These are phyloP conservation scores for Triops longicaudatus DNA, from an alignment of 1,140 invertebrate genomes.

Conservation along the genomic window DNA sequence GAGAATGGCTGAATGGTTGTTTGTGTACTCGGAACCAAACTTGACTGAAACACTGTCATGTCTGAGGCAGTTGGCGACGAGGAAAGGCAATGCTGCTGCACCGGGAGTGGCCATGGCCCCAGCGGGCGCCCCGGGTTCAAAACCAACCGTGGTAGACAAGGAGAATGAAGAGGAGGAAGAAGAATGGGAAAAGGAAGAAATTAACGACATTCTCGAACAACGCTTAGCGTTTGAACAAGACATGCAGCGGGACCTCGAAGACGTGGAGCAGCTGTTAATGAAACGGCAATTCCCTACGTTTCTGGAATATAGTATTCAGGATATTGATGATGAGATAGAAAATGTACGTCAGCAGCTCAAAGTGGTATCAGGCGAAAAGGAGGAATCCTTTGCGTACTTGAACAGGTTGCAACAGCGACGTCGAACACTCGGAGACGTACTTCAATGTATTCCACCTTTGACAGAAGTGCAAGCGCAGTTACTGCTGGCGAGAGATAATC, in stretches of 20 bases:
- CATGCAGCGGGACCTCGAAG: neutral
- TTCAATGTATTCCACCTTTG: slow-evolving; percentile 15
- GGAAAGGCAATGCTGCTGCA: neutral
- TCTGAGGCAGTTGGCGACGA: neutral
- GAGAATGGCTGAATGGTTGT: slow-evolving; percentile 31
- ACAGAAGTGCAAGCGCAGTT: neutral
- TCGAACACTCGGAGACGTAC: neutral
- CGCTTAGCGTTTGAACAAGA: neutral
- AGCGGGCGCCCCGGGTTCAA: neutral
- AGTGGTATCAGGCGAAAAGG: neutral
- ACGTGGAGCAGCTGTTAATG: neutral
- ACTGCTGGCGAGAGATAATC: neutral
- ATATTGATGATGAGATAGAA: neutral
- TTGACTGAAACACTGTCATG: neutral
- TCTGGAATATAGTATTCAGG: neutral
- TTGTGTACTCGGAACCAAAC: neutral
- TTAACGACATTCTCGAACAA: slow-evolving; percentile 16
- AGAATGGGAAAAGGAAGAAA: slow-evolving; percentile 26
- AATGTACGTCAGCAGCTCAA: neutral
- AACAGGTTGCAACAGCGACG: neutral
- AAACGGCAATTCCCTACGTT: neutral
- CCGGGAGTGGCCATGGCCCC: neutral
- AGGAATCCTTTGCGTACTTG: neutral
- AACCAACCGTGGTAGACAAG: neutral
- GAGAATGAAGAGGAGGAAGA: slow-evolving; percentile 21